These are phyloP conservation scores for Drosophila obscura DNA, from an alignment of 1,140 invertebrate species.

Conservation along the genomic window DNA sequence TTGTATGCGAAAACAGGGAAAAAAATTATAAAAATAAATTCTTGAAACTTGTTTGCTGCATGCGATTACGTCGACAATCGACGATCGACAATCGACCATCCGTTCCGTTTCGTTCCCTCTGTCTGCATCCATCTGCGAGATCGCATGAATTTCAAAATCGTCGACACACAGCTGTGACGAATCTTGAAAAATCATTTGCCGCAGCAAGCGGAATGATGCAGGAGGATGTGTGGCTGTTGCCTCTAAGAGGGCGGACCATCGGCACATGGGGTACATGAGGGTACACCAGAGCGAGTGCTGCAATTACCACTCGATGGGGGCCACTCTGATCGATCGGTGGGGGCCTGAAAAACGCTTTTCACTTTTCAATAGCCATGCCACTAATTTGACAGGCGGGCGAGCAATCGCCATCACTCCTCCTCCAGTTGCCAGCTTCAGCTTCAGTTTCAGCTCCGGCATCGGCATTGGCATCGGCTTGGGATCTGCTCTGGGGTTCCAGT, in stretches of 20 bases:
- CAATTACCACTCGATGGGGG: slow-evolving; percentile 37
- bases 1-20: slow-evolving; percentile 58
- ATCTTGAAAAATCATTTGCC: slow-evolving; percentile 39
- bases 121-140: slow-evolving; percentile 14
- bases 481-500: slow-evolving; percentile 4
- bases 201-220: background rate
- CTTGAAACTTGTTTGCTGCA: slow-evolving; percentile 79
- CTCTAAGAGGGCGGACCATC: slow-evolving; percentile 31
- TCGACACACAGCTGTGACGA: slow-evolving; percentile 79
- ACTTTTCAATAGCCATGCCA: slow-evolving; percentile 74
- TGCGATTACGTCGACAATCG: slow-evolving; percentile 72
- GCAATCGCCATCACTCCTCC: slow-evolving; percentile 73
- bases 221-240: too few species aligned
- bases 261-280: slow-evolving; percentile 46
- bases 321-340: slow-evolving; percentile 29
- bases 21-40: slow-evolving; percentile 79
- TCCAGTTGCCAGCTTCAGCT: slow-evolving; percentile 16
- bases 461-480: slow-evolving; percentile 1
- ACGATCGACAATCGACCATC: slow-evolving; percentile 38
- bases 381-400: slow-evolving; percentile 79
- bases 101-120: slow-evolving; percentile 7
- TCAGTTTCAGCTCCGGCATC: background rate
- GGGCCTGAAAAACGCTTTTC: slow-evolving; percentile 62
- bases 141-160: slow-evolving; percentile 78
- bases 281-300: slow-evolving; percentile 33